These are phyloP conservation scores for Virgularia gustaviana DNA, from an alignment of 92 coral and sea anemone genomes.

Conservation along the genomic window DNA sequence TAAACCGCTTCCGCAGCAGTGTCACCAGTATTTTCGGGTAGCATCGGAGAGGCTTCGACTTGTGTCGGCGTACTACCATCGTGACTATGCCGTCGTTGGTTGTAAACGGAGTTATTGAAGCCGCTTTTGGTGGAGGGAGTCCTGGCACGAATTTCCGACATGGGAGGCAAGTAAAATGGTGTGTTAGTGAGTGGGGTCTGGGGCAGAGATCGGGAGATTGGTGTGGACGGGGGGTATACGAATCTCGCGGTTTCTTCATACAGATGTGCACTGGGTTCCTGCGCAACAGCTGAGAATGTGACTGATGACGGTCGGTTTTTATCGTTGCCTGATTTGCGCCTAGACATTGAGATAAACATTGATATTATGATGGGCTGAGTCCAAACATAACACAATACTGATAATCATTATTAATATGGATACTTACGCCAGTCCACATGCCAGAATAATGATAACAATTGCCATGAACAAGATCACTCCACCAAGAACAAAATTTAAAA, in stretches of 20 bases:
- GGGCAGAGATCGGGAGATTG: conserved; percentile 18
- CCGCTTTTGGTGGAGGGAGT: conserved; percentile 14
- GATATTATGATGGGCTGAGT: no score
- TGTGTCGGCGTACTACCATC: not conserved
- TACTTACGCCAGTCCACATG: conserved; percentile 37
- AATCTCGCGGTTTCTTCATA: conserved; percentile 33
- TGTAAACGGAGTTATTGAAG: conserved; percentile 23
- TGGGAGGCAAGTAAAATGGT: conserved; percentile 28
- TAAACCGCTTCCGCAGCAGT: conserved; percentile 20
- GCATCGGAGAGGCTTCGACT: conserved; percentile 22
- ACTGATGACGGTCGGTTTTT: conserved; percentile 7
- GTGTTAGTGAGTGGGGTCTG: conserved; percentile 29
- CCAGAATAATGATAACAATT: conserved; percentile 19
- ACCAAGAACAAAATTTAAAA: conserved; percentile 36
- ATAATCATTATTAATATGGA: no score
- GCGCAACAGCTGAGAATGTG: conserved; percentile 20
- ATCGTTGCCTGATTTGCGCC: conserved; percentile 9
- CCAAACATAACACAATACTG: no score
- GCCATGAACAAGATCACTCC: conserved; percentile 27
- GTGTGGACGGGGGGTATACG: not conserved
- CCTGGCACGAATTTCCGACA: conserved; percentile 35
- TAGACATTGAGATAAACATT: no score
- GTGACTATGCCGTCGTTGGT: conserved; percentile 13
- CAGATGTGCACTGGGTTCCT: conserved; percentile 20
- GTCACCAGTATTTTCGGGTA: conserved; percentile 2